Evolutionary conservation across 2,113 vertebrate genomes (phyloP).

Genomic region (Laticauda colubrina): DNA sequence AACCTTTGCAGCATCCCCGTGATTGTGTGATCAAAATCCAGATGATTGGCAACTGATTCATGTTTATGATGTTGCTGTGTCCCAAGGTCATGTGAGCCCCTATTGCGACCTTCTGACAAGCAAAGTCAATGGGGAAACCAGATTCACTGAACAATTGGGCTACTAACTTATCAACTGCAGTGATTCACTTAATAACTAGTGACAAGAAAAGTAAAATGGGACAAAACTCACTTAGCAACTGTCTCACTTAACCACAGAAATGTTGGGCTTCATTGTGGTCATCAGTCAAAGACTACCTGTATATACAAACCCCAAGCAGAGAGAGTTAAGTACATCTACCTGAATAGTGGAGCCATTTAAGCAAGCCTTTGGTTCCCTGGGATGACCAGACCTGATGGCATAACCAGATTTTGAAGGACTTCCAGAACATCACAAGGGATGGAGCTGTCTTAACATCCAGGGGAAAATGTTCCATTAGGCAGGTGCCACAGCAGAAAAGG

Average conservation of each 20-base stretch:
- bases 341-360: too few relatives aligned
- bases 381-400: too few relatives aligned
- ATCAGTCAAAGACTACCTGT: too few relatives aligned
- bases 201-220: background rate
- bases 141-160: background rate
- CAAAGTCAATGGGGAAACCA: background rate
- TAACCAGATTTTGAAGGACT: too few relatives aligned
- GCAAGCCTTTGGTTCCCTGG: too few relatives aligned
- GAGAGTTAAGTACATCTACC: too few relatives aligned
- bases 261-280: background rate
- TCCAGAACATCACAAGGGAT: background rate
- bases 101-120: too few relatives aligned
- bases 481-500: background rate
- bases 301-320: too few relatives aligned
- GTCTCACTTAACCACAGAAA: background rate
- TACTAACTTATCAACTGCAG: background rate
- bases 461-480: background rate
- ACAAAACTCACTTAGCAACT: background rate
- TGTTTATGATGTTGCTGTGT: background rate
- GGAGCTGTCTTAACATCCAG: background rate
- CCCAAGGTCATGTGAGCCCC: too few relatives aligned
- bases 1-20: background rate
- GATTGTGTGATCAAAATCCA: background rate
- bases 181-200: background rate
- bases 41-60: background rate